phyloP scores from a whole-genome alignment of 1,140 invertebrate genomes.

The Drosophila santomea region DNA sequence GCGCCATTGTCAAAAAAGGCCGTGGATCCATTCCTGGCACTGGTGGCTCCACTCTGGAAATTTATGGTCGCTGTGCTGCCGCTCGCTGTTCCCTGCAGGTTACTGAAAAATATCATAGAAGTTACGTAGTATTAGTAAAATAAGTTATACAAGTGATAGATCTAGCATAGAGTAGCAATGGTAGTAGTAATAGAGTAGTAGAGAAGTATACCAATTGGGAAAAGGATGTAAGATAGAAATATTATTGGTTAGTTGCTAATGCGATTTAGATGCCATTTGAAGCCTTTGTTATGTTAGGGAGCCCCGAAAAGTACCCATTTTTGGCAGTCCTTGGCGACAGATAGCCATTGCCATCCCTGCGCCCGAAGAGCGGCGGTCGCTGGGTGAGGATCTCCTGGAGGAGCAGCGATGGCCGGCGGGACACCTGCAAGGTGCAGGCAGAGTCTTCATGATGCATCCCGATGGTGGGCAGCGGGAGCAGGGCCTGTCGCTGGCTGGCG shows the following conservation, averaged over 20 bases:
- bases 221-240: not conserved
- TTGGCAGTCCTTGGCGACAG: slow-evolving; percentile 46
- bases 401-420: slow-evolving; percentile 76
- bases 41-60: slow-evolving; percentile 58
- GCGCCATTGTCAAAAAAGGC: slow-evolving; percentile 61
- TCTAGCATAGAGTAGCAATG: too few species aligned
- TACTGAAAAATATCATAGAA: slow-evolving; percentile 33
- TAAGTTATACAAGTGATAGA: too few species aligned
- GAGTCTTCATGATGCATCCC: slow-evolving; percentile 60
- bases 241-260: too few species aligned
- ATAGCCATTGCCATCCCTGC: slow-evolving; percentile 71
- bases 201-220: not conserved
- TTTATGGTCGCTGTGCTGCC: slow-evolving; percentile 80
- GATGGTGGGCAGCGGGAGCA: slow-evolving; percentile 56
- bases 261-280: too few species aligned
- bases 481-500: slow-evolving; percentile 62
- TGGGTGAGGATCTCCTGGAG: slow-evolving; percentile 83
- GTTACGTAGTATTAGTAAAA: not conserved
- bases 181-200: too few species aligned
- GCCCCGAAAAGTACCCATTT: slow-evolving; percentile 62
- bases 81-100: slow-evolving; percentile 66
- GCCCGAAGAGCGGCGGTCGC: slow-evolving; percentile 80
- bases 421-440: slow-evolving; percentile 74
- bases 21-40: slow-evolving; percentile 64
- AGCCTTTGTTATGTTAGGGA: too few species aligned